phyloP scores from a whole-genome alignment of 1,140 invertebrate species.

The Cotesia vestalis region DNA sequence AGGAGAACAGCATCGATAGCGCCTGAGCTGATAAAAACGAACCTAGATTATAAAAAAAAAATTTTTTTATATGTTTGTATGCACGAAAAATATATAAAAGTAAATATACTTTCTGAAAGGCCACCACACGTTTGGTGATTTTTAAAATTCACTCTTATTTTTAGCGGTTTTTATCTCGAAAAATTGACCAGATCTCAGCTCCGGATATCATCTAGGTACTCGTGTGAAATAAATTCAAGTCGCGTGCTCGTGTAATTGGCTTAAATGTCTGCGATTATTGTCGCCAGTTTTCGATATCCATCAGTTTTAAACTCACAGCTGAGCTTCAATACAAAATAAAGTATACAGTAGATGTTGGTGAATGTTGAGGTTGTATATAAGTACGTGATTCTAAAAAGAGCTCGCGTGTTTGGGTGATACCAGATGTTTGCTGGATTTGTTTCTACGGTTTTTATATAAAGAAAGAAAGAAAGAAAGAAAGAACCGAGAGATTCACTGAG shows the following conservation, averaged over 20 bases:
- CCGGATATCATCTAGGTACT: background rate
- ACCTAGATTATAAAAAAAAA: background rate
- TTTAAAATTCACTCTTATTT: too few species aligned
- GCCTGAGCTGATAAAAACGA: background rate
- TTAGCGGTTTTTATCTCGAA: too few species aligned
- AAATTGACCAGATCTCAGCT: background rate
- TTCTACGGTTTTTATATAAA: too few species aligned
- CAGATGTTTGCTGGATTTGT: constrained; percentile 3
- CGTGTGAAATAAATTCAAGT: constrained; percentile 29
- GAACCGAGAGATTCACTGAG: background rate
- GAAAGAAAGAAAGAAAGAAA: background rate
- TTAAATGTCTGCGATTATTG: constrained; percentile 21
- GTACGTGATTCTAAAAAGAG: too few species aligned
- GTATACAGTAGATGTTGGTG: too few species aligned
- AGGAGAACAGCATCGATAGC: background rate
- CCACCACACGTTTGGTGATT: too few species aligned
- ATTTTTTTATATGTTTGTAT: too few species aligned
- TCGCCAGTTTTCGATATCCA: constrained; percentile 19
- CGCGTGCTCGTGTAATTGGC: constrained; percentile 33
- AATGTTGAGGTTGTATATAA: background rate
- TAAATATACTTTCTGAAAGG: too few species aligned
- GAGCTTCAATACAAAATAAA: background rate
- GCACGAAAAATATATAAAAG: too few species aligned
- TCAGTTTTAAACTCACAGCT: constrained; percentile 1
- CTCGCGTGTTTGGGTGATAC: background rate